phyloP scores from a whole-genome alignment of 30 jellyfish, hydroid and myxozoan species.

The Nemopilema nomurai region DNA sequence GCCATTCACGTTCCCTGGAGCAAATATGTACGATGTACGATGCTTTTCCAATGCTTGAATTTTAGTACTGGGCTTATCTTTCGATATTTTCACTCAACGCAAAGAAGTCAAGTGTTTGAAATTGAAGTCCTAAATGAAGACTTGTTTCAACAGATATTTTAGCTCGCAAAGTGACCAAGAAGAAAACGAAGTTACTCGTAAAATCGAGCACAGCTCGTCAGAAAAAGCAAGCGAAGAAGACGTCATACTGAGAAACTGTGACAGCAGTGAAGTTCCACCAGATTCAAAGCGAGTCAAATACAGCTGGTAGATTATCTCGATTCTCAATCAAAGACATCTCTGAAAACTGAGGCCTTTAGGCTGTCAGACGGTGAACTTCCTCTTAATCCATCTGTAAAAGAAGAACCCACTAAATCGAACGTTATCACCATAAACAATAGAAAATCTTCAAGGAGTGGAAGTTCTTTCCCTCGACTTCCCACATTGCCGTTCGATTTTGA shows the following conservation, averaged over 20 bases:
- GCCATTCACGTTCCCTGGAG: no score
- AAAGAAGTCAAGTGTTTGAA: background rate
- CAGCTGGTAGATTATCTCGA: conserved; percentile 34
- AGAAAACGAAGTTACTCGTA: conserved; percentile 3
- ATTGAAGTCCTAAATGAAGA: background rate
- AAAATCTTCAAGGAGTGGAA: background rate
- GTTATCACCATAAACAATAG: background rate
- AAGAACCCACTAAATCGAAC: background rate
- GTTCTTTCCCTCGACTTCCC: background rate
- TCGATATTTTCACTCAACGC: no score
- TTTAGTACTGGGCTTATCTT: no score
- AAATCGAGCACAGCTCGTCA: background rate
- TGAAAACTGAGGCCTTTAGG: conserved; percentile 39
- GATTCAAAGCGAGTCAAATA: conserved; percentile 47
- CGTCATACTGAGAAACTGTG: background rate
- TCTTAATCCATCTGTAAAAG: conserved; percentile 28
- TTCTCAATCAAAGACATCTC: conserved; percentile 39
- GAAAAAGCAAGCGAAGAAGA: background rate
- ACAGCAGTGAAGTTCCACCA: conserved; percentile 23
- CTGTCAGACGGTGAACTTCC: conserved; percentile 41
- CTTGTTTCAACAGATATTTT: conserved; percentile 20
- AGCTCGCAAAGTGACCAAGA: conserved; percentile 1
- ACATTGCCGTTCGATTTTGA: background rate
- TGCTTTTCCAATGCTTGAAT: no score
- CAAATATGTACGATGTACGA: no score